Evolutionary conservation across 2,888 invertebrate genomes (phyloP).

Genomic region (Ametastegia equiseti): DNA sequence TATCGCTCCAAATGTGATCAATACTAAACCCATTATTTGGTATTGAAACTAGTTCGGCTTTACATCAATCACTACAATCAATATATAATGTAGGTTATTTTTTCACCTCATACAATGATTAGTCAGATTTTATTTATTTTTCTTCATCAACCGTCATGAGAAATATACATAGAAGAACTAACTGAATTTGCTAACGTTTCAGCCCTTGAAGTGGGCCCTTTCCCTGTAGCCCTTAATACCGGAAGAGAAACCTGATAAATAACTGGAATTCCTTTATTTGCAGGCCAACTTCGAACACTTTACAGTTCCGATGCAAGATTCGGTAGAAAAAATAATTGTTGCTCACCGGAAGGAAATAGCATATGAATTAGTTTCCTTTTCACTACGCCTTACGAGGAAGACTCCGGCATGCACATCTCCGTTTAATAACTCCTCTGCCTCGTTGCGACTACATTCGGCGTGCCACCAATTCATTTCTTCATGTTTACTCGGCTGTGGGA

Average conservation of each 20-base stretch:
- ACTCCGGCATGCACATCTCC: slow-evolving; percentile 93
- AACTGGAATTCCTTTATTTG: too few species aligned
- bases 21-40: background rate
- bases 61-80: background rate
- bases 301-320: background rate
- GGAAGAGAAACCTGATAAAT: too few species aligned
- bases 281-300: too few species aligned
- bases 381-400: slow-evolving; percentile 94
- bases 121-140: too few species aligned
- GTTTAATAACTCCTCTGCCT: slow-evolving; percentile 93
- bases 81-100: too few species aligned
- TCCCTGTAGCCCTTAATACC: too few species aligned
- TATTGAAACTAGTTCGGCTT: background rate
- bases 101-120: too few species aligned
- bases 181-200: too few species aligned
- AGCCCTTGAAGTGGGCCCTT: too few species aligned
- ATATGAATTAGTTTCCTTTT: slow-evolving; percentile 90
- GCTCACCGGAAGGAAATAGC: slow-evolving; percentile 94
- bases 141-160: too few species aligned
- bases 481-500: slow-evolving; percentile 96
- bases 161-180: too few species aligned
- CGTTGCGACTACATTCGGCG: slow-evolving; percentile 85
- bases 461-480: slow-evolving; percentile 97
- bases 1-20: background rate
- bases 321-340: background rate